Evolutionary conservation across 2,797 vertebrate species (phyloP).

Genomic region (Orientallactaga sibirica): DNA sequence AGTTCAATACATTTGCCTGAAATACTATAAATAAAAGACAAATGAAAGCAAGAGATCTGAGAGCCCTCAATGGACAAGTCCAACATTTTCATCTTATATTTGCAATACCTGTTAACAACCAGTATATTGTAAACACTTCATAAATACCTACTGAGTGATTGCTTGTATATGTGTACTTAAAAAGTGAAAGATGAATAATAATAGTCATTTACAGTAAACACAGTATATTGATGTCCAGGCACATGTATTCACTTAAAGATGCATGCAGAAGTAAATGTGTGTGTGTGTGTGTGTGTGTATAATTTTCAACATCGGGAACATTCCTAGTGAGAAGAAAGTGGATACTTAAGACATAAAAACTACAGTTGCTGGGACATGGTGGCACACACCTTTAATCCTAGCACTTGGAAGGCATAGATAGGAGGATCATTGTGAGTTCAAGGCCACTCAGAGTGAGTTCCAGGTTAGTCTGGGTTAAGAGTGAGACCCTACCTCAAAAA

Average conservation of each 20-base stretch:
- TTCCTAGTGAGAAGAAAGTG: conserved; percentile 19
- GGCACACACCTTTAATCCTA: no score
- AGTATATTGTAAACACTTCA: conserved; percentile 47
- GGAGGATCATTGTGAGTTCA: no score
- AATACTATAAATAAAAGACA: conserved; percentile 27
- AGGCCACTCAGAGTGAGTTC: no score
- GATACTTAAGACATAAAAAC: not conserved
- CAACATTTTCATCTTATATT: conserved; percentile 36
- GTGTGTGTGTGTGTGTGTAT: no score
- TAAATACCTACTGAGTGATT: not conserved
- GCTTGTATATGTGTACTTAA: not conserved
- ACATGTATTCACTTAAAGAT: not conserved
- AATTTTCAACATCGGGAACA: conserved; percentile 43
- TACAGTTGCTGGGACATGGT: no score
- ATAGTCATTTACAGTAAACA: conserved; percentile 6
- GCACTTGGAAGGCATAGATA: no score
- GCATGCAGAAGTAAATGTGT: not conserved
- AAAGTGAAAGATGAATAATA: not conserved
- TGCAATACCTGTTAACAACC: conserved; percentile 7
- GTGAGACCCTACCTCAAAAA: no score
- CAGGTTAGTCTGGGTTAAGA: no score
- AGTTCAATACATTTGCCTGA: not conserved
- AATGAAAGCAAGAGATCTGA: conserved; percentile 21
- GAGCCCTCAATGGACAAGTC: not conserved
- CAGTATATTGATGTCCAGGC: not conserved